Conservation (phyloP, 2,113 vertebrate genomes). For the Malurus elegans region DNA sequence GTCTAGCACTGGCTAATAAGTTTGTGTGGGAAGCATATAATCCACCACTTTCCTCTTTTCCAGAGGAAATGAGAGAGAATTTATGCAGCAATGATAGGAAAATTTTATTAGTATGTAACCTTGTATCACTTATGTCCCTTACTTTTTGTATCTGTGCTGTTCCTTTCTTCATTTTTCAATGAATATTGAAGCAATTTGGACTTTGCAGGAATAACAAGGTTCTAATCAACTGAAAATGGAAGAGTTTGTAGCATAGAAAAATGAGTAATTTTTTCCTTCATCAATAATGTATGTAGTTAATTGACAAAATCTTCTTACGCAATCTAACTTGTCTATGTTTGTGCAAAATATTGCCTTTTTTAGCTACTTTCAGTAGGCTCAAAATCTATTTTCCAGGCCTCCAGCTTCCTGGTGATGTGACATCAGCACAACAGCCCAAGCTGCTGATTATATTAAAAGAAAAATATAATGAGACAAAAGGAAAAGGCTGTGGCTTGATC, state of each 20-base stretch:
- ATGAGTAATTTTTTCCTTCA: not conserved
- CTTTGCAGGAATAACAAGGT: not conserved
- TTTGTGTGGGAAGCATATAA: not conserved
- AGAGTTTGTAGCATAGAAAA: not conserved
- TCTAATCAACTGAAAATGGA: not conserved
- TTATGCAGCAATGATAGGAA: not conserved
- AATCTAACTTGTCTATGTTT: not conserved
- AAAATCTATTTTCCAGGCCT: constrained; percentile 6
- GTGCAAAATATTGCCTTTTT: constrained; percentile 33
- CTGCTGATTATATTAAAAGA: constrained; percentile 60
- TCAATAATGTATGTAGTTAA: not conserved
- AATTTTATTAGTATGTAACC: not conserved
- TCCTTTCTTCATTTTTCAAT: not conserved
- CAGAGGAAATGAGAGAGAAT: not conserved
- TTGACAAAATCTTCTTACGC: not conserved
- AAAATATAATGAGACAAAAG: constrained; percentile 52
- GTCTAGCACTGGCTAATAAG: not conserved
- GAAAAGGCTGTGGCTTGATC: constrained; percentile 38
- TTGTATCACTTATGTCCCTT: not conserved
- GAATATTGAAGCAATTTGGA: not conserved
- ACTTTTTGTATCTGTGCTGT: not conserved
- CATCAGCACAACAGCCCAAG: constrained; percentile 45
- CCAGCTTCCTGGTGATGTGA: constrained; percentile 60
- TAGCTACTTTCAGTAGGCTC: not conserved
- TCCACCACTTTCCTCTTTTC: not conserved